Evolutionary conservation across 2,888 invertebrate genomes (phyloP).

Genomic region (Heliconius ismenius): DNA sequence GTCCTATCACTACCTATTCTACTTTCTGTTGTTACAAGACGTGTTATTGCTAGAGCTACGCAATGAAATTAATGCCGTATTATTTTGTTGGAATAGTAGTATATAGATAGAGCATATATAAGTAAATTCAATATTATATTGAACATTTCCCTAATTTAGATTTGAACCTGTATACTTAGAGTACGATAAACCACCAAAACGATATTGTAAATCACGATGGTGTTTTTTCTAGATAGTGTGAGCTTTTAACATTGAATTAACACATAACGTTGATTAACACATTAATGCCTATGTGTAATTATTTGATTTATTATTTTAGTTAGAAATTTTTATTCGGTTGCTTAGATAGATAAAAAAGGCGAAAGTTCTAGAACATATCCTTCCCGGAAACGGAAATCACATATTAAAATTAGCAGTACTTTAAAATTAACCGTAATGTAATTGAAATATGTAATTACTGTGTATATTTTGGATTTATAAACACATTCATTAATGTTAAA

Average conservation of each 20-base stretch:
- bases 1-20: neutral
- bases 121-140: no score
- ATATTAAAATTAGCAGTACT: neutral
- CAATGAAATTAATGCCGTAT: no score
- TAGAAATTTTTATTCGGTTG: neutral
- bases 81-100: no score
- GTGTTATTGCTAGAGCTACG: no score
- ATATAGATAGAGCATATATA: no score
- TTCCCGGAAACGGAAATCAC: slow-evolving; percentile 19
- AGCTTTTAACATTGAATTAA: neutral
- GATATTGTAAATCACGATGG: no score
- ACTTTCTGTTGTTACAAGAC: neutral
- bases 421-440: slow-evolving; percentile 2
- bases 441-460: neutral
- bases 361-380: slow-evolving; percentile 9
- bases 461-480: neutral
- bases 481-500: neutral
- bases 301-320: neutral
- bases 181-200: no score
- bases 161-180: no score
- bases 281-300: neutral
- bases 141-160: no score
- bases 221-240: no score
- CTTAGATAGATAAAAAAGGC: neutral
- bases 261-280: neutral